Evolutionary conservation across 1,140 invertebrate species (phyloP), one percentile per base, ranked within the genome.

Genomic region (Euschistus heros): DNA sequence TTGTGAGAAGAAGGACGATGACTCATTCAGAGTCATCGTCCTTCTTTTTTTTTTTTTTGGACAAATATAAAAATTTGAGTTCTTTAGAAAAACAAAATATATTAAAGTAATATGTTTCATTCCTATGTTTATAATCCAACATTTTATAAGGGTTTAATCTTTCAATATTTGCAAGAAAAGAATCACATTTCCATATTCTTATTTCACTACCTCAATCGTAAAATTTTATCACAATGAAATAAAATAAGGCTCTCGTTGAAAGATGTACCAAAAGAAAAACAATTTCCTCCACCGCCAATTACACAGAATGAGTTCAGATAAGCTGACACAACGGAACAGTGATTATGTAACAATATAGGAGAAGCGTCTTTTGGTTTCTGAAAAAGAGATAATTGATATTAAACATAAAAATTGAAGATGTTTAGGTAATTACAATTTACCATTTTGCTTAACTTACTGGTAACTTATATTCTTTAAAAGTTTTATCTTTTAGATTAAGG

Each of bases 221-320:
- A 26, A 27, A 59, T 13, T 59, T 18, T 17, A 59, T 20, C 5
- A 59, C 22, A 26, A 6, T 22, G 4, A 27, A 59, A 26, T 26
- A 33, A 15, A 61, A 61, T 20, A 42, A 42, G 24, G n/a, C 50
- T n/a, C 10, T 17, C 2, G 54, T 81, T 81, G 20, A 80, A 72
- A 68, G 76, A 77, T 17, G 79, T 80, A 24, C 80, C 79, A 73
- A 81, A 81, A 30, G 80, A 80, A 70, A 81, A 81, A 69, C 80
- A 81, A 65, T 80, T 80, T 47, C 78, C 79, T 5, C 80, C 80
- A 47, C 80, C 80, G 14, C 80, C 80, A 30, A 78, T 65, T 17
- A 79, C 68, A 18, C 75, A 26, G 20, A 80, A 68, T 17, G 59
- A 62, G 22, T 69, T 66, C 24, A 72, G 62, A n/a, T 74, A 73